Base-by-base conservation (phyloP, 2,113 vertebrate species). In the Scatophagus argus region DNA sequence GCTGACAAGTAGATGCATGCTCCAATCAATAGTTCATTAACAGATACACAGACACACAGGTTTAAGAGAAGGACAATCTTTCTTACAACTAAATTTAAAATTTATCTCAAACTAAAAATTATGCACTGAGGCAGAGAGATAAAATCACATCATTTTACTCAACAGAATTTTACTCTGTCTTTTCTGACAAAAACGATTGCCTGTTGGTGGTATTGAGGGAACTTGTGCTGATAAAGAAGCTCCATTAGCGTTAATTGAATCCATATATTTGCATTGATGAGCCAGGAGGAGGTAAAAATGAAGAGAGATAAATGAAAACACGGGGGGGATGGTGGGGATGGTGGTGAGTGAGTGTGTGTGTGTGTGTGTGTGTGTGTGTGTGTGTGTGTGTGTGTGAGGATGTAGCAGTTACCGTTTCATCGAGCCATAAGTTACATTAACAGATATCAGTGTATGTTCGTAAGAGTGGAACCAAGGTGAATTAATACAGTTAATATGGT, bases 201-300 rank as follows among this genome's bases (percentile, higher is more conserved):
- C n/a, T 58, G 6, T 65, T 54, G 56, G 52, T 54, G 55, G 21
- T 61, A 56, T 62, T 56, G 29, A 29, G 9, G 19, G 19, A 62
- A 77, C 7, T 17, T 43, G 10, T 4, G 31, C 65, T 73, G 81
- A 65, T 69, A 73, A 68, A 70, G 44, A 67, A 72, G 69, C 54
- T 46, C 41, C 71, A 78, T 62, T 64, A 55, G 38, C 46, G 17
- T 46, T 83, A 82, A 81, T 59, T 78, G 77, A 86, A 86, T 81
- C 54, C 66, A 83, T 75, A 68, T 60, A 86, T 87, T 81, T 54
- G 46, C 73, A 59, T 51, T 76, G 74, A 87, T 89, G 69, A 79
- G 83, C 47, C 59, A 75, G 19, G n/a, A 66, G 56, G 69, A 70
- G 66, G 36, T 54, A 5, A 52, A 70, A 77, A 83, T 79, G 66